Conservation (phyloP, 2,797 vertebrate species). For the Malacoraja senta region DNA sequence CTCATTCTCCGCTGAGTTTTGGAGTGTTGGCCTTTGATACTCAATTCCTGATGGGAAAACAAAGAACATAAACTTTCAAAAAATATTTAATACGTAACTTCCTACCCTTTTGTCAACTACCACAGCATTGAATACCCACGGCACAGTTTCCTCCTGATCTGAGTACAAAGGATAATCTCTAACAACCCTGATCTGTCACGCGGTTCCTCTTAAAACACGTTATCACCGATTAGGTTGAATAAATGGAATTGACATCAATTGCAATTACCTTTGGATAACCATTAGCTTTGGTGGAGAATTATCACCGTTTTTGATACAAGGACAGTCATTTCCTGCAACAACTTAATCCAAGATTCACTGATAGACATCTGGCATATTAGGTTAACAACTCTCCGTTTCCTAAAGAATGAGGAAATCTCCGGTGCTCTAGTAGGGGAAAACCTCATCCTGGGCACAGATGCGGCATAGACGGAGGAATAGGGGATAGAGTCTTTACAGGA, state of each 20-base stretch:
- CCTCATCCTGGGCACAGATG: no score
- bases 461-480: no score
- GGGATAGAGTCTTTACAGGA: no score
- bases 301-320: background rate
- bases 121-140: background rate
- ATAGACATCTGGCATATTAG: background rate
- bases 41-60: conserved; percentile 69
- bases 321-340: background rate
- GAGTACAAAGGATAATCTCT: background rate
- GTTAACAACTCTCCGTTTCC: background rate
- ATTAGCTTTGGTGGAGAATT: background rate
- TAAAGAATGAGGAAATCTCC: no score
- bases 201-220: background rate
- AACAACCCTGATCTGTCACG: background rate
- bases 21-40: conserved; percentile 83
- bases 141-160: background rate
- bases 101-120: background rate
- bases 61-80: background rate
- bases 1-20: conserved; percentile 79
- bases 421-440: no score
- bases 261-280: background rate
- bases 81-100: background rate
- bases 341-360: background rate
- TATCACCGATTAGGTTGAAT: background rate
- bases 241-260: background rate